A percentile compares a stretch with the other conserved stretches of the same genome.
Conservation (phyloP, 2,888 invertebrate genomes). For the Troglohyphantes excavatus region DNA sequence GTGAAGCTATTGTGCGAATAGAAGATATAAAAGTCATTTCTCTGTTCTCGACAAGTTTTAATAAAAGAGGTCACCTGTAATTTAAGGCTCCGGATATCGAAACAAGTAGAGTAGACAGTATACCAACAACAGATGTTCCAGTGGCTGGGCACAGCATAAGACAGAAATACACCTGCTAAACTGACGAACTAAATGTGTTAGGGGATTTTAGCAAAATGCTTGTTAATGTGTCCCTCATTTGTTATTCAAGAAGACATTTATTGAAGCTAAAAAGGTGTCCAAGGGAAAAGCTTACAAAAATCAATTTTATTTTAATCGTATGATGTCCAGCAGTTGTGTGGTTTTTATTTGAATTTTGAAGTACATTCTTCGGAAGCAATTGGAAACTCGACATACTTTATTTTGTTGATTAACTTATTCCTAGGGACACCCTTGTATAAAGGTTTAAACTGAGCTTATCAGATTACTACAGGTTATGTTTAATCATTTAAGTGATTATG, state of each 20-base stretch:
- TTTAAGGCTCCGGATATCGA: constrained; percentile 71
- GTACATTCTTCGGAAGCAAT: neutral
- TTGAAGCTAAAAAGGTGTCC: constrained; percentile 53
- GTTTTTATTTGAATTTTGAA: neutral
- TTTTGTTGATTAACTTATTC: constrained; percentile 39
- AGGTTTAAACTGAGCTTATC: constrained; percentile 26
- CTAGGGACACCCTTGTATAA: constrained; percentile 51
- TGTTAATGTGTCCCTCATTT: constrained; percentile 51
- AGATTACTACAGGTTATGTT: constrained; percentile 45
- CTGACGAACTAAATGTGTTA: constrained; percentile 76
- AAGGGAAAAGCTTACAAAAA: constrained; percentile 37
- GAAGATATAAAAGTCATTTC: constrained; percentile 41
- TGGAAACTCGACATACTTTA: neutral
- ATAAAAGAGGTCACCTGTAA: constrained; percentile 77
- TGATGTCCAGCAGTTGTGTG: neutral
- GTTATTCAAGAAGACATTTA: constrained; percentile 29
- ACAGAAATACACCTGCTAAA: constrained; percentile 74
- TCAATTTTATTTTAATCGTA: neutral
- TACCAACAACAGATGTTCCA: constrained; percentile 67
- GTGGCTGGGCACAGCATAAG: constrained; percentile 63
- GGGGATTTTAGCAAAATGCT: constrained; percentile 64
- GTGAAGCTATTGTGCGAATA: constrained; percentile 4
- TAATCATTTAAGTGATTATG: neutral
- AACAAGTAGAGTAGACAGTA: constrained; percentile 65
- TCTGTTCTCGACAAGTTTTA: constrained; percentile 72